These are phyloP conservation scores for Caenorhabditis tropicalis DNA, from an alignment of 1,140 invertebrate species.

Conservation along the genomic window DNA sequence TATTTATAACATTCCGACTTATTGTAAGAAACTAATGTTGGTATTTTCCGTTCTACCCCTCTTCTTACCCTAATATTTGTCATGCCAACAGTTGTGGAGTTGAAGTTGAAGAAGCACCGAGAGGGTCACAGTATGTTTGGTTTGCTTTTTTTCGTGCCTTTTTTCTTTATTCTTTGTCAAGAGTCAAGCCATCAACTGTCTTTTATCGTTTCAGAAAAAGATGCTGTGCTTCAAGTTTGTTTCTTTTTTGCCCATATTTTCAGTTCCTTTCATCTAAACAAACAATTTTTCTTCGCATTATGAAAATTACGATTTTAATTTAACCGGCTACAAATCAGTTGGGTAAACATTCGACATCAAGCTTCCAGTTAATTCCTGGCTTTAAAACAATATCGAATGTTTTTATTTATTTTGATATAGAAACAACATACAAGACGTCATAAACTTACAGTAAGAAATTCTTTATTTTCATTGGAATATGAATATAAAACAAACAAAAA, in stretches of 20 bases:
- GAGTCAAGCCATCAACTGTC: background rate
- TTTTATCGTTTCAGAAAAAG: slow-evolving; percentile 18
- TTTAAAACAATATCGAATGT: background rate
- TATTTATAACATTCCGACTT: too few relatives aligned
- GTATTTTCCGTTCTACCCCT: background rate
- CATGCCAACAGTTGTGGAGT: slow-evolving; percentile 25
- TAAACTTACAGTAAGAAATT: background rate
- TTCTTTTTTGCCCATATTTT: background rate
- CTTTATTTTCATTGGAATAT: background rate
- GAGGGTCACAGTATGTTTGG: slow-evolving; percentile 34
- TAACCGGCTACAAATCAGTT: background rate
- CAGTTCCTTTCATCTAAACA: background rate
- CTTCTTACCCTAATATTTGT: slow-evolving; percentile 32
- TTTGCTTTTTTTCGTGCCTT: slow-evolving; percentile 30
- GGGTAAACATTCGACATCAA: background rate
- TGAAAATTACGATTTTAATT: slow-evolving; percentile 8
- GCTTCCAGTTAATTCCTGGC: background rate
- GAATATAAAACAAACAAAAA: background rate
- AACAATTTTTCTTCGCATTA: background rate
- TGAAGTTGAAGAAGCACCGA: slow-evolving; percentile 5
- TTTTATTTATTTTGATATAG: background rate
- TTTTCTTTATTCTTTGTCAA: background rate
- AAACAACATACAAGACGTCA: background rate
- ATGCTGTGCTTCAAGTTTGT: background rate
- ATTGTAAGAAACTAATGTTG: background rate